These are phyloP conservation scores for Tyrannus savana DNA, from an alignment of 2,113 vertebrate species.

Conservation along the genomic window DNA sequence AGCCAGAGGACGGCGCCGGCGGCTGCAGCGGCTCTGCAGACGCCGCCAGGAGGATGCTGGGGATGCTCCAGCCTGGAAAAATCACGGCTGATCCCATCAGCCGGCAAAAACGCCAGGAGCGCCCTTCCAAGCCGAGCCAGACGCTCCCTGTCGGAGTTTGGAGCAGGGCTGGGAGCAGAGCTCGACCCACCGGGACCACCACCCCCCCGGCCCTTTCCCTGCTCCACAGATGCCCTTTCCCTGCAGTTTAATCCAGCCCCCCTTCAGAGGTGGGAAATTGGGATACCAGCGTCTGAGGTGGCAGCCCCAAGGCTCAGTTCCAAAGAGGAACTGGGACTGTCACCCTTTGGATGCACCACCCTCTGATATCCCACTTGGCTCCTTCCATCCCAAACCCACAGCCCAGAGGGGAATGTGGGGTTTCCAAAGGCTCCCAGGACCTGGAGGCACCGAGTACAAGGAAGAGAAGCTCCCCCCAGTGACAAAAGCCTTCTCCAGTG, in stretches of 20 bases:
- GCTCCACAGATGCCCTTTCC: accelerated
- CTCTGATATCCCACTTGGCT: accelerated
- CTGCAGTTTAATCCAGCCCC: background rate
- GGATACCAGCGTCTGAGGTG: accelerated
- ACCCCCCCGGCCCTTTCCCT: accelerated
- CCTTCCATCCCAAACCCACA: background rate
- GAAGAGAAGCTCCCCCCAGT: background rate
- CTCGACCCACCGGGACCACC: background rate
- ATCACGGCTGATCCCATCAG: background rate
- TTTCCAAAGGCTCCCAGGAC: background rate
- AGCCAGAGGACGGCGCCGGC: accelerated
- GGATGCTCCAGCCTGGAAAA: background rate
- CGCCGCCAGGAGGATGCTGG: background rate
- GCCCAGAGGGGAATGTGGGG: accelerated
- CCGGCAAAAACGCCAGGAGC: accelerated
- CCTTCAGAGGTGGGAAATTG: accelerated
- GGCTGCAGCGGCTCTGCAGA: background rate
- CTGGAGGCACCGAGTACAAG: background rate
- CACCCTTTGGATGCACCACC: accelerated
- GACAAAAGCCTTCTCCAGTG: background rate
- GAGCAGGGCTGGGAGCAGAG: accelerated
- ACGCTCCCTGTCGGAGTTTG: accelerated
- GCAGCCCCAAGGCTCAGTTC: background rate
- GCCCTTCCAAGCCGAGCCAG: accelerated
- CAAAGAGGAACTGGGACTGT: accelerated